Base-by-base conservation (phyloP, 2,888 invertebrate genomes). In the Aromia moschata region DNA sequence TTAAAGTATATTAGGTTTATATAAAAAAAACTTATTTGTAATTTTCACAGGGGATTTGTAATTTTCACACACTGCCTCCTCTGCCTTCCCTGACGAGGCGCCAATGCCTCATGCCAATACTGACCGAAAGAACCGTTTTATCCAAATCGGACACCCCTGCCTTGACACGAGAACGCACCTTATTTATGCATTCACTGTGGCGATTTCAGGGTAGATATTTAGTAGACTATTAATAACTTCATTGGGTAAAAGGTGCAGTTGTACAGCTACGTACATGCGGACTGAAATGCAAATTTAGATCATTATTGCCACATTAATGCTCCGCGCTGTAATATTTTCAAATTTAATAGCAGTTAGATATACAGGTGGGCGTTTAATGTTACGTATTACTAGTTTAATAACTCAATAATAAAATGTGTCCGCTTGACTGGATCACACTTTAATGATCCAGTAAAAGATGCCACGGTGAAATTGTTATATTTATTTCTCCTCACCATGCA, bases 201-300 rank as follows among this genome's bases (percentile, higher is more conserved):
- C 10, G 38, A 45, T 20, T 17, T 20, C 43, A 31, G 33, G 31
- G 40, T 40, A 18, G 41, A 54, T 57, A 52, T 41, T 57, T 54
- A 54, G 41, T 44, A 18, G 53, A 15, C 53, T 44, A 53, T 58
- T 56, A 54, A 56, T 49, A 56, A 40, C 49, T 56, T 56, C 15
- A 54, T 54, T 47, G 58, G 36, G 20, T 18, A 58, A 53, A 53
- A 58, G 58, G 46, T 53, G 53, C 58, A 58, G 58, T 58, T 58
- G 53, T 47, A 57, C 55, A 53, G 59, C 51, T 59, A 55, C n/a
- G n/a, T n/a, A n/a, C 52, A 55, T 56, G 52, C 56, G 41, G 31
- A 44, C 38, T 45, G 53, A 54, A 55, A 64, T 64, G 63, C 63
- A 60, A 64, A 64, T 58, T 43, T 56, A 51, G 46, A 56, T 52